Evolutionary conservation across 2,888 invertebrate species (phyloP).

Genomic region (Dasypogon diadema): DNA sequence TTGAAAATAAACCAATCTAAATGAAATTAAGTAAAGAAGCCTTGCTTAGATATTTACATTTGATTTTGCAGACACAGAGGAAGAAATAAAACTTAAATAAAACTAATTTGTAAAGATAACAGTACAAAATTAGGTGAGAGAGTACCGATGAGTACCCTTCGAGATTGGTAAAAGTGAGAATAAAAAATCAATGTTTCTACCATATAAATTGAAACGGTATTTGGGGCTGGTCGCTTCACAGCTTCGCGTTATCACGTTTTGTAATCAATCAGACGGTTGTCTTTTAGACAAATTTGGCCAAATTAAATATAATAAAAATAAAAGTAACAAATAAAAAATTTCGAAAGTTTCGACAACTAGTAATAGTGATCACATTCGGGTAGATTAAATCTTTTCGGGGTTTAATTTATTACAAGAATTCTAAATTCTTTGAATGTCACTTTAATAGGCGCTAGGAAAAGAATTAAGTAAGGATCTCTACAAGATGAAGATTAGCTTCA

Average conservation of each 20-base stretch:
- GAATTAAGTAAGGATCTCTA: conserved; percentile 40
- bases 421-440: conserved; percentile 25
- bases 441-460: conserved; percentile 34
- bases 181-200: conserved; percentile 23
- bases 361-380: conserved; percentile 24
- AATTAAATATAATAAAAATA: conserved; percentile 24
- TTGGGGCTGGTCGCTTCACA: conserved; percentile 57
- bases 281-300: conserved; percentile 26
- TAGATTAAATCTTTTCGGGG: conserved; percentile 16
- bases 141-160: no score
- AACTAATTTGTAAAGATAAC: conserved; percentile 4
- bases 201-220: conserved; percentile 12
- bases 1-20: conserved; percentile 21
- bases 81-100: conserved; percentile 31
- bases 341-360: conserved; percentile 19
- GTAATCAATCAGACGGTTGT: neutral
- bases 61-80: conserved; percentile 17
- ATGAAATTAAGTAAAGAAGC: conserved; percentile 37
- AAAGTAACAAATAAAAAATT: conserved; percentile 29
- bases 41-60: conserved; percentile 35
- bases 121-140: conserved; percentile 15
- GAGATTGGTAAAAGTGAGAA: conserved; percentile 20
- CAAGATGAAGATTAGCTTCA: conserved; percentile 18
- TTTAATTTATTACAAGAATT: neutral
- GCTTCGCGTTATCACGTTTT: conserved; percentile 54